Base-by-base conservation (phyloP, 1,140 invertebrate genomes). In the Cherax destructor region DNA sequence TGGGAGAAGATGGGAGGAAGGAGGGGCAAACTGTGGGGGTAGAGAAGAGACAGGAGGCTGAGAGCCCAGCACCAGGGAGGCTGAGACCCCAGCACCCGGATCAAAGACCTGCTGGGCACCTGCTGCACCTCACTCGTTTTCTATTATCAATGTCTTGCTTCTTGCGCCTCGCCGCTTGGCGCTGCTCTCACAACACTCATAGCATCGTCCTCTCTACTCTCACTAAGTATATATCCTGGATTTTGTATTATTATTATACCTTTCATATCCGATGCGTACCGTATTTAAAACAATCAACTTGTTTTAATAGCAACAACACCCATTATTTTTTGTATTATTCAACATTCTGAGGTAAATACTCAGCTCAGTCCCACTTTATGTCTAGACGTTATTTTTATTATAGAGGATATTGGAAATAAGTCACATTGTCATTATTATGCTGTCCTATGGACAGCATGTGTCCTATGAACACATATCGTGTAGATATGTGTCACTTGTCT, bases 81-180 rank as follows among this genome's bases (percentile, higher is more conserved):
- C 59, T 85, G 79, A 90, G 84, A 91, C 83, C 89, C 74, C 89
- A 78, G 76, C 81, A 77, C 81, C 79, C 86, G 83, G 89, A 91
- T 91, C 89, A 91, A 91, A 91, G 89, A 91, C 89, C 89, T 86
- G 77, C 76, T 65, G 89, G 89, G 89, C 89, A 91, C 89, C 89
- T 91, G 89, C 89, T 65, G 83, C 83, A 61, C 59, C 74, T 65
- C 74, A 78, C 76, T 41, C 83, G 72, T 72, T 76, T 52, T 72
- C 61, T 86, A 47, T 72, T 72, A 74, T 49, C 21, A 52, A 16
- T 16, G 24, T 47, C 7, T n/a, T 50, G 21, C 3, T 61, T 56
- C 49, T 50, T 72, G 49, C 41, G n/a, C 65, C 49, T 56, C 24
- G 13, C 24, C 21, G 18, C 30, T 41, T 72, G 50, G 3, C 61